Conservation (phyloP, 2,888 invertebrate species). For the Nemotelus nigrinus region DNA sequence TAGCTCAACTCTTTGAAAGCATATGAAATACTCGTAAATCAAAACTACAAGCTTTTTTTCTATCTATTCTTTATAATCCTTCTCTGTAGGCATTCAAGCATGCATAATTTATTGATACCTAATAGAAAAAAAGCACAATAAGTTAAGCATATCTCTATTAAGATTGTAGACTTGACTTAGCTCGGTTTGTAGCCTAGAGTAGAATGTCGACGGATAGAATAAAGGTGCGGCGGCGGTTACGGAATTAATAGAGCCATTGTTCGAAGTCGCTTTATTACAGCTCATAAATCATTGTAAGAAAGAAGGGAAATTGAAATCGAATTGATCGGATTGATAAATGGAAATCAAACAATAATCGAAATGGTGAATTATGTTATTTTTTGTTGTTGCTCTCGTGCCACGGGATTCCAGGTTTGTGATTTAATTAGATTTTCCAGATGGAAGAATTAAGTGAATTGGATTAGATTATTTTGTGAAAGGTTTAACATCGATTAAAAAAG, state of each 20-base stretch:
- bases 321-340: constrained; percentile 39
- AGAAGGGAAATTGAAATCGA: constrained; percentile 32
- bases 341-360: constrained; percentile 28
- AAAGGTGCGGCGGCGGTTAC: constrained; percentile 22
- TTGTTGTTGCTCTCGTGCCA: no score
- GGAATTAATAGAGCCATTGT: constrained; percentile 38
- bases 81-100: constrained; percentile 11
- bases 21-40: no score
- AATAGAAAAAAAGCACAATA: constrained; percentile 13
- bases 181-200: not conserved
- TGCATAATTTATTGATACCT: constrained; percentile 39
- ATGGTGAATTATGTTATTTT: no score
- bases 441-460: no score
- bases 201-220: constrained; percentile 13
- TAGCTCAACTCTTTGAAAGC: no score
- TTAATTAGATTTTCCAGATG: no score
- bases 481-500: no score
- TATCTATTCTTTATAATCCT: no score
- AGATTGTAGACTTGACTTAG: not conserved
- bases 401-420: no score
- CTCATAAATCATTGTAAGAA: constrained; percentile 35
- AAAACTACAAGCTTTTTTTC: no score
- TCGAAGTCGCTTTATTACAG: constrained; percentile 18
- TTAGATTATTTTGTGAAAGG: no score
- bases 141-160: not conserved